Conservation (phyloP, 2,113 vertebrate species). For the Dolichallabes microphthalmus region DNA sequence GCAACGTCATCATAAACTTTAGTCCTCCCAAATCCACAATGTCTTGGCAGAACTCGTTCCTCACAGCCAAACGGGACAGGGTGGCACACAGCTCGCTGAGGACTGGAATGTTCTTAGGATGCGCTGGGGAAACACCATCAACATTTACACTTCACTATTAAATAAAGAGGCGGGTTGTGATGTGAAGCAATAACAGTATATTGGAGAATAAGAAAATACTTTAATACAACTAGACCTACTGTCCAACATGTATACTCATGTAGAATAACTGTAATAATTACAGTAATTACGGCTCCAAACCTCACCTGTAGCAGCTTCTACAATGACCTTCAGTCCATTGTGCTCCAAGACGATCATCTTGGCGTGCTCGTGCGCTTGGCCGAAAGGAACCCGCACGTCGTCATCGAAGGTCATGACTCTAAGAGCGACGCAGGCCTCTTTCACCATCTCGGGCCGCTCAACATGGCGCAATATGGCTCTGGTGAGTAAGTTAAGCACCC, state of each 20-base stretch:
- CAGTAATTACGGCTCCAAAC: not conserved
- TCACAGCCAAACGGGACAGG: conserved; percentile 84
- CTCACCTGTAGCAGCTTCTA: conserved; percentile 87
- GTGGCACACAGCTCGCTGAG: conserved; percentile 88
- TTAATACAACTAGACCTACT: not conserved
- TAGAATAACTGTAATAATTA: not conserved
- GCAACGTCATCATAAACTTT: conserved; percentile 79
- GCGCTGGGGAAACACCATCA: conserved; percentile 65
- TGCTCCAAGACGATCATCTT: conserved; percentile 90
- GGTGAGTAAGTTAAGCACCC: conserved; percentile 75
- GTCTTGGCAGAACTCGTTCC: conserved; percentile 96
- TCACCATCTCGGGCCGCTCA: conserved; percentile 67
- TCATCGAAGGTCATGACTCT: conserved; percentile 92
- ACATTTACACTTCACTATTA: not conserved
- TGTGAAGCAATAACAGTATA: not conserved
- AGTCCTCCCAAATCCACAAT: conserved; percentile 91
- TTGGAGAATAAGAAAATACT: not conserved
- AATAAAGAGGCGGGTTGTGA: not conserved
- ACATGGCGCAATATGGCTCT: conserved; percentile 68
- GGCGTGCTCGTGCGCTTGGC: conserved; percentile 87
- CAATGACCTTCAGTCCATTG: conserved; percentile 81
- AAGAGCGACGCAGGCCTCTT: conserved; percentile 75
- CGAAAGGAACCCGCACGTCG: conserved; percentile 88
- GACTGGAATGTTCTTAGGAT: conserved; percentile 71
- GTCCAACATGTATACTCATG: not conserved